Evolutionary conservation across 2,113 vertebrate species (phyloP), one percentile per base, ranked within the genome.

Genomic region (Chamaetylas fuelleborni): DNA sequence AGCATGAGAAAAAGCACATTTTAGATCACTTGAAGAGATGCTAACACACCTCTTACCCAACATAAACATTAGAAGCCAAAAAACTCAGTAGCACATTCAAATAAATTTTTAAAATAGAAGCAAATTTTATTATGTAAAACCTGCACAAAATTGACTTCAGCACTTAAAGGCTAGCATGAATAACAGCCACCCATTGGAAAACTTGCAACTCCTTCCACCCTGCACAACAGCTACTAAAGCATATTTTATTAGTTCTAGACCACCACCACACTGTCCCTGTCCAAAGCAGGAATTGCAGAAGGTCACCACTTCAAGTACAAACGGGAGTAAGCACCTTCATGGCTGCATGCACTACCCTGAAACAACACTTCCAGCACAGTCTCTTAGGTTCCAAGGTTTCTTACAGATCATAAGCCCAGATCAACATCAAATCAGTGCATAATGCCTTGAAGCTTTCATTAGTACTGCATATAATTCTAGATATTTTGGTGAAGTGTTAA

Each of bases 71-170:
- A 28, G 5, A 56, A 81, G 19, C 23, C 8, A 38, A 50, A 33
- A 48, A 60, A 45, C 31, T 11, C 19, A 74, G 8, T 4, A 33
- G 19, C 3, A 1, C 0, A 3, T 58, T 40, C 1, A 3, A 76
- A 23, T 13, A 64, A 53, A 8, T 42, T 36, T 34, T 60, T 43
- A 47, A 50, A 12, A 57, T 18, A 40, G 14, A 57, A 22, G 16
- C 8, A 83, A 25, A 8, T 45, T 80, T 48, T 50, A 47, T 17
- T 31, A 42, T 4, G 4, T n/a, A 62, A 93, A 34, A 57, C 25
- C 38, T 34, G 14, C 31, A 65, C 29, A 89, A 78, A 70, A 93
- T 17, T 53, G 11, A 62, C 51, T 60, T 66, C 15, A 65, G 29
- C 25, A 43, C 16, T 8, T 11, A 34, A 53, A 53, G 8, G 70